Evolutionary conservation across 2,797 vertebrate species (phyloP), one percentile per base, ranked within the genome.

Genomic region (Clarias platycephalus): DNA sequence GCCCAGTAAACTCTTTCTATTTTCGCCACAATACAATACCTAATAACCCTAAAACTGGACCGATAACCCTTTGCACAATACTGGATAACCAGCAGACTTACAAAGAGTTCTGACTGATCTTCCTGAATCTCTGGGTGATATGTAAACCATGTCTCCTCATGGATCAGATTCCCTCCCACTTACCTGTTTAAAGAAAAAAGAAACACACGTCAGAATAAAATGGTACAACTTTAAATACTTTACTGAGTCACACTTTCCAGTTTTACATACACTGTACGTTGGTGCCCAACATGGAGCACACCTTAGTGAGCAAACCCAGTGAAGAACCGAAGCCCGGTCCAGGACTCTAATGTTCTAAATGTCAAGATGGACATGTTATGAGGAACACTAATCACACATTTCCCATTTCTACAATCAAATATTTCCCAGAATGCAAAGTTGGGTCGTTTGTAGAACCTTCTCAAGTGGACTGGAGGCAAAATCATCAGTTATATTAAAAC

Each of bases 401-500:
- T 75, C 4, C 26, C 16, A 76, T 57, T 76, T 76, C 9, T 57
- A 53, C 18, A 74, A 28, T 74, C 13, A 53, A 12, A 53, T 53
- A 53, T 74, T 74, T 53, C 24, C 24, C 24, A 72, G 9, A 75
- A 75, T 22, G 53, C 53, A 34, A 34, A 8, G 26, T 20, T 34
- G 20, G 18, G 53, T 58, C 0, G 13, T 28, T 76, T 18, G 28
- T 24, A 22, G 53, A 26, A 76, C 28, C 53, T 58, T 76, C 26
- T 57, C 53, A 58, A 13, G 20, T 76, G 28, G 74, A 20, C 74
- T 76, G 53, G 53, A 76, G 53, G 53, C 18, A 34, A 76, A 76
- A 31, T 34, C 18, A 12, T 22, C 9, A 76, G 28, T 76, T 28
- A 57, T 13, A 22, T 2, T 34, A 76, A 76, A 76, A 76, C n/a